These are phyloP conservation scores for Euzetes globulus DNA, from an alignment of 2,888 invertebrate genomes.

Conservation along the genomic window DNA sequence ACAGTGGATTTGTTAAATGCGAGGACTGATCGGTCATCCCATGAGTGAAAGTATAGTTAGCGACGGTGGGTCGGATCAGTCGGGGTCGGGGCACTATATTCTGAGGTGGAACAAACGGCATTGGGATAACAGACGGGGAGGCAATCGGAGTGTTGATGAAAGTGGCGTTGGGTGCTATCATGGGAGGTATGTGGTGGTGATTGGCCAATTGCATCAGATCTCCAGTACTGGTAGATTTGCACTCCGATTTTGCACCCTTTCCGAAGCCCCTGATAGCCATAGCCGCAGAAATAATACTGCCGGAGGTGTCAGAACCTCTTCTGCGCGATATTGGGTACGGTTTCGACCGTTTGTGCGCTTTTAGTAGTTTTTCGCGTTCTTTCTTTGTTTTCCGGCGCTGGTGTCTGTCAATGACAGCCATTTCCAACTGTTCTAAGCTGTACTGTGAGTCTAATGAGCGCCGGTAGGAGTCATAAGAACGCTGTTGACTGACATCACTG, in stretches of 20 bases:
- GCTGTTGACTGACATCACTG: conserved; percentile 37
- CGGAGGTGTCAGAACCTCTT: conserved; percentile 39
- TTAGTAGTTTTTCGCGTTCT: conserved; percentile 37
- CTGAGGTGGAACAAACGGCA: not conserved
- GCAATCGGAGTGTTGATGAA: not conserved
- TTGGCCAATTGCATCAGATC: conserved; percentile 36
- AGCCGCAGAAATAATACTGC: conserved; percentile 30
- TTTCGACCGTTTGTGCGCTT: conserved; percentile 35
- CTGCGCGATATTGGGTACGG: conserved; percentile 37
- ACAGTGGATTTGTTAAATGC: conserved; percentile 31
- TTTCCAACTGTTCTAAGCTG: conserved; percentile 39
- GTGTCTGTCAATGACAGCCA: conserved; percentile 36
- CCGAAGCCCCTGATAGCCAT: not conserved
- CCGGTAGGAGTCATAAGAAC: conserved; percentile 35
- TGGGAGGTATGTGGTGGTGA: not conserved
- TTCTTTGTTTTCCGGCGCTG: conserved; percentile 39
- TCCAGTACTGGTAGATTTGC: conserved; percentile 41
- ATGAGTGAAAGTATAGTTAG: conserved; percentile 40
- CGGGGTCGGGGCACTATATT: not conserved
- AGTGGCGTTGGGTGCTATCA: not conserved
- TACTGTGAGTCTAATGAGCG: conserved; percentile 39
- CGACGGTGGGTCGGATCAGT: too few species aligned
- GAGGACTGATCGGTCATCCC: conserved; percentile 41
- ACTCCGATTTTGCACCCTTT: conserved; percentile 30
- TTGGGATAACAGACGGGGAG: not conserved